Conservation (phyloP, 2,797 vertebrate species). For the Lagorchestes hirsutus region DNA sequence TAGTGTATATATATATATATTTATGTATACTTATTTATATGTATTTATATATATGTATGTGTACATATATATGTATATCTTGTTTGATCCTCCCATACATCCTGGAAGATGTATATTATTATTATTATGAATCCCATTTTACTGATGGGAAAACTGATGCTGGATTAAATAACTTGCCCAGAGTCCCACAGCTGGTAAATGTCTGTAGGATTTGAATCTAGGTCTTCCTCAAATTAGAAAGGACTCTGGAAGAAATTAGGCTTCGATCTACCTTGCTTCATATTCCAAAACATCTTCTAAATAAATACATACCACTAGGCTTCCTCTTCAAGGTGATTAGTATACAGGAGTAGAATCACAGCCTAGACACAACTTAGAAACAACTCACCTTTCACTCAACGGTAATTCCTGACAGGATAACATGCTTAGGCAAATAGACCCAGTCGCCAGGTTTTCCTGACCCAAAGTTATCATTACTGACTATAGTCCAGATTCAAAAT, state of each 20-base stretch:
- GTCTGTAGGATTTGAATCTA: not conserved
- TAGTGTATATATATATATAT: not conserved
- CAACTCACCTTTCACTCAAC: not conserved
- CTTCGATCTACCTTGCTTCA: no score
- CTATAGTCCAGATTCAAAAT: not conserved
- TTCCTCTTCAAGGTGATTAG: not conserved
- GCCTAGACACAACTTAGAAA: not conserved
- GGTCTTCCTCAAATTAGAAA: not conserved
- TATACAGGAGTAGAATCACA: not conserved
- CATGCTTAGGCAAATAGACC: not conserved
- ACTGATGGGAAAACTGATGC: not conserved
- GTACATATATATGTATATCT: not conserved
- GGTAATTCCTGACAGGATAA: not conserved
- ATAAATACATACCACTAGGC: not conserved
- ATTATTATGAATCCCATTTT: not conserved
- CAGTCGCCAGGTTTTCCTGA: not conserved
- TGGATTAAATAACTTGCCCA: not conserved
- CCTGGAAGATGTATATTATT: not conserved
- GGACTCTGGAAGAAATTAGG: no score
- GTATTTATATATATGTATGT: no score
- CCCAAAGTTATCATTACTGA: not conserved
- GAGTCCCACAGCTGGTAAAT: not conserved
- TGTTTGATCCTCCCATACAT: not conserved
- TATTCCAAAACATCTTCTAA: no score
- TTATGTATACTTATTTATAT: no score